Percentiles rank a stretch among this genome's conserved stretches.
Conservation (phyloP, 2,888 invertebrate genomes). For the Heliothis peltigera region DNA sequence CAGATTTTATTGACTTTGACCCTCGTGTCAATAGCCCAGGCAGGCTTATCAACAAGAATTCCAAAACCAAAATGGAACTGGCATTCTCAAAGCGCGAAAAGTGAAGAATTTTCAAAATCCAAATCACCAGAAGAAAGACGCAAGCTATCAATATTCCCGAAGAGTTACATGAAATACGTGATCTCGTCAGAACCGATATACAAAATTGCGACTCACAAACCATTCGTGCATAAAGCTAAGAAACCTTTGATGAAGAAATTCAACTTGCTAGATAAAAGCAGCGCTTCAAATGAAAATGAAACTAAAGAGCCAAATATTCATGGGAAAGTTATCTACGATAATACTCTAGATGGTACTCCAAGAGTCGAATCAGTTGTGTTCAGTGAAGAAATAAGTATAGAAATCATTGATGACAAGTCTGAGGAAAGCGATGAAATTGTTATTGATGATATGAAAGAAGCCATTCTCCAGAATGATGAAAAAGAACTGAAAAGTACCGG, state of each 20-base stretch:
- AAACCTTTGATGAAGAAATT: constrained; percentile 62
- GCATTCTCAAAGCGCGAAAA: constrained; percentile 2
- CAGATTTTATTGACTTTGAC: constrained; percentile 40
- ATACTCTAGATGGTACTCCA: not conserved
- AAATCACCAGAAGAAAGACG: constrained; percentile 54
- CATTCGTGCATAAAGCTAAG: constrained; percentile 36
- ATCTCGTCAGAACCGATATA: constrained; percentile 52
- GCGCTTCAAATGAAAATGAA: not conserved
- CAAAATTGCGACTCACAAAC: constrained; percentile 34
- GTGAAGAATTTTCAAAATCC: not conserved
- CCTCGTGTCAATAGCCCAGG: constrained; percentile 19
- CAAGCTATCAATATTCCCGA: constrained; percentile 65
- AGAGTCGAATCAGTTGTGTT: not conserved
- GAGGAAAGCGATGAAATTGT: constrained; percentile 3
- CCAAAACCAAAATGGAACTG: constrained; percentile 32
- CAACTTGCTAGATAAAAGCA: constrained; percentile 22
- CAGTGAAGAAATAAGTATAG: constrained; percentile 18
- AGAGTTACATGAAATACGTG: constrained; percentile 60
- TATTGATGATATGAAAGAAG: constrained; percentile 9
- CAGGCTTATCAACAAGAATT: constrained; percentile 3
- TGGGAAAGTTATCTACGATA: not conserved
- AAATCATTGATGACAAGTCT: constrained; percentile 11
- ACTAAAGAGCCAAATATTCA: not conserved
- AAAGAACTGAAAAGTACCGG: not conserved
- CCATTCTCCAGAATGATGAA: not conserved